Evolutionary conservation across 2,888 invertebrate genomes (phyloP).

Genomic region (Acanthacorydalis orientalis): DNA sequence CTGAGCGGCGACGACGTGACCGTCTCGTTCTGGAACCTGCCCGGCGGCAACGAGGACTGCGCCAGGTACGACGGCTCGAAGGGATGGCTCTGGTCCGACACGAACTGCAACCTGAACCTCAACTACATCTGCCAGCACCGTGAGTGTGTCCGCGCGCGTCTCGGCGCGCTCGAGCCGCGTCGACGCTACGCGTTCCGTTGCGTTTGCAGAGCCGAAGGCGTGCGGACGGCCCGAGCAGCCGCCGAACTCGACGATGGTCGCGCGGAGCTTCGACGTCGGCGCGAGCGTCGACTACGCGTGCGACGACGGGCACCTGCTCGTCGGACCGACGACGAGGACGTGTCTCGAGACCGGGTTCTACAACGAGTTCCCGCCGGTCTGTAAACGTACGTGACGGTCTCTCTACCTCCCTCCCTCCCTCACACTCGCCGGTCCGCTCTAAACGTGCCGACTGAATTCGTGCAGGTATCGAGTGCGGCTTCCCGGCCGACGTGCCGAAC

Average conservation of each 20-base stretch:
- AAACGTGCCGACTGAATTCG: conserved; percentile 32
- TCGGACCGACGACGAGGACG: conserved; percentile 67
- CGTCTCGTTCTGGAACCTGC: conserved; percentile 83
- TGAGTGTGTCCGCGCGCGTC: conserved; percentile 28
- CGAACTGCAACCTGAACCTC: conserved; percentile 65
- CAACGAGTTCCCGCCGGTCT: conserved; percentile 84
- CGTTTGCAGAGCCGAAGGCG: conserved; percentile 58
- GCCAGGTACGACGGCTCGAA: conserved; percentile 83
- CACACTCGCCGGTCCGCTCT: neutral
- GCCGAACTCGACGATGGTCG: conserved; percentile 76
- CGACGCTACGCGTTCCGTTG: neutral
- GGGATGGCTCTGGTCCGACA: conserved; percentile 91
- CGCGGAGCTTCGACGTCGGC: conserved; percentile 63
- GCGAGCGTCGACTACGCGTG: conserved; percentile 71
- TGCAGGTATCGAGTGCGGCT: conserved; percentile 63
- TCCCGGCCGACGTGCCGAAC: conserved; percentile 70
- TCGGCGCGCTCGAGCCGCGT: no score
- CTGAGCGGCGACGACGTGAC: conserved; percentile 74
- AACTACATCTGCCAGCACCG: conserved; percentile 91
- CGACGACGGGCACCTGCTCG: conserved; percentile 69
- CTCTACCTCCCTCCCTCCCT: neutral
- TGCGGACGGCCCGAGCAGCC: conserved; percentile 88
- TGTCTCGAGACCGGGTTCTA: conserved; percentile 86
- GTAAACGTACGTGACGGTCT: conserved; percentile 55
- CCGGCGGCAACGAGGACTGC: conserved; percentile 68